phyloP scores from a whole-genome alignment of 37 sponge, comb jelly and placozoan genomes.

The Dysidea cf. avara region DNA sequence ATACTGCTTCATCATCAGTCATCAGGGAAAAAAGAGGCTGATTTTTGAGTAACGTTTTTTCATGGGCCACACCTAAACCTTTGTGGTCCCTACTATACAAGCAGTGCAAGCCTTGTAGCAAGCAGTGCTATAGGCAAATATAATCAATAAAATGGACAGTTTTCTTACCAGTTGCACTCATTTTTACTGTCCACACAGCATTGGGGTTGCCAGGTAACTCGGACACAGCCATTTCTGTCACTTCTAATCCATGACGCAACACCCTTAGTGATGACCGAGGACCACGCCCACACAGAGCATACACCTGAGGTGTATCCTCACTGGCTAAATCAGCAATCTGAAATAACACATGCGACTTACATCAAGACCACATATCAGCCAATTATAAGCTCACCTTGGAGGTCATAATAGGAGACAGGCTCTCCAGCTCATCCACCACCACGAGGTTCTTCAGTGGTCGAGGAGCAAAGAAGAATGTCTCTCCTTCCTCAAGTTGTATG shows the following conservation, averaged over 20 bases:
- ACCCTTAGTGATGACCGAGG: slow-evolving; percentile 96
- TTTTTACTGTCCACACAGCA: slow-evolving; percentile 97
- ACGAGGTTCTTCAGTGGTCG: slow-evolving; percentile 89
- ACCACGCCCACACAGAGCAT: slow-evolving; percentile 97
- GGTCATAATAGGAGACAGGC: slow-evolving; percentile 83
- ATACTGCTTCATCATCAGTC: too few relatives aligned
- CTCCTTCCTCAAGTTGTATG: slow-evolving; percentile 92
- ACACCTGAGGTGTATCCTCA: slow-evolving; percentile 99
- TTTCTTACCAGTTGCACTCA: slow-evolving; percentile 54
- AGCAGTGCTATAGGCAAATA: too few relatives aligned
- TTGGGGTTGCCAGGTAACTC: slow-evolving; percentile 98
- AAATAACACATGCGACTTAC: not conserved
- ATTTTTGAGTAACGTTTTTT: too few relatives aligned
- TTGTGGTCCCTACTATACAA: too few relatives aligned
- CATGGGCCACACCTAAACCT: too few relatives aligned
- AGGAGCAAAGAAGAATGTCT: slow-evolving; percentile 97
- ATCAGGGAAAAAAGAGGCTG: too few relatives aligned
- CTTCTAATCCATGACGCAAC: slow-evolving; percentile 93
- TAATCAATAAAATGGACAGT: too few relatives aligned
- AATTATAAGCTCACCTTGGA: slow-evolving; percentile 51
- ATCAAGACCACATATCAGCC: slow-evolving; percentile 4
- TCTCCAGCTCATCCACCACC: slow-evolving; percentile 93
- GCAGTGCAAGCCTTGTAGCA: too few relatives aligned
- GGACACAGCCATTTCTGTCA: slow-evolving; percentile 99
- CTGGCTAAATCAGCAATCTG: slow-evolving; percentile 89